These are phyloP conservation scores for Centroberyx gerrardi DNA, from an alignment of 2,797 vertebrate species.

Conservation along the genomic window DNA sequence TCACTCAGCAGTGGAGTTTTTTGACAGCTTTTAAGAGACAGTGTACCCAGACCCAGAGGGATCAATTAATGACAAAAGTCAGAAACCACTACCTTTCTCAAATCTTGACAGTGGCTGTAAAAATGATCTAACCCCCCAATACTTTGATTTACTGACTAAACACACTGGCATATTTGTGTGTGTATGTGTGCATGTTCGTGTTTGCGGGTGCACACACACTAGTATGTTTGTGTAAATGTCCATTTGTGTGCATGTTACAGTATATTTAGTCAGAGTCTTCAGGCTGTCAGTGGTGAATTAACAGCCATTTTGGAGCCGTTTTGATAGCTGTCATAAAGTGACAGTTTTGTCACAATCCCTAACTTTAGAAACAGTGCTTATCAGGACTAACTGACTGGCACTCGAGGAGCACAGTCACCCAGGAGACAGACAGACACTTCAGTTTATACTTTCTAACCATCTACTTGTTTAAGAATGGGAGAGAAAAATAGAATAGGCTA, in stretches of 20 bases:
- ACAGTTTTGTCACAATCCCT: conserved; percentile 60
- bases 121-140: neutral
- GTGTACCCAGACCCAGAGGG: conserved; percentile 8
- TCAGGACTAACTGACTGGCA: conserved; percentile 58
- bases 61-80: conserved; percentile 64
- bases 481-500: conserved; percentile 33
- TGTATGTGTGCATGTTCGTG: neutral
- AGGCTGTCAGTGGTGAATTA: conserved; percentile 45
- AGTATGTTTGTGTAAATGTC: neutral
- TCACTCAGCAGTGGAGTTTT: conserved; percentile 16
- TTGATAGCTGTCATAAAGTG: conserved; percentile 62
- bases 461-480: conserved; percentile 28
- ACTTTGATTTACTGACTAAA: conserved; percentile 22
- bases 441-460: conserved; percentile 22
- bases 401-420: conserved; percentile 49
- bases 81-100: conserved; percentile 41
- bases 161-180: neutral
- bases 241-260: conserved; percentile 24
- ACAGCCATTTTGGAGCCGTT: conserved; percentile 39
- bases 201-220: neutral
- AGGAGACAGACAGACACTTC: conserved; percentile 40
- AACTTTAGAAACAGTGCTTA: conserved; percentile 60
- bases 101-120: conserved; percentile 30
- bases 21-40: conserved; percentile 33
- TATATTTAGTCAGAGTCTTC: conserved; percentile 18